These are phyloP conservation scores for Petrolisthes cinctipes DNA, from an alignment of 2,888 invertebrate species.

Conservation along the genomic window DNA sequence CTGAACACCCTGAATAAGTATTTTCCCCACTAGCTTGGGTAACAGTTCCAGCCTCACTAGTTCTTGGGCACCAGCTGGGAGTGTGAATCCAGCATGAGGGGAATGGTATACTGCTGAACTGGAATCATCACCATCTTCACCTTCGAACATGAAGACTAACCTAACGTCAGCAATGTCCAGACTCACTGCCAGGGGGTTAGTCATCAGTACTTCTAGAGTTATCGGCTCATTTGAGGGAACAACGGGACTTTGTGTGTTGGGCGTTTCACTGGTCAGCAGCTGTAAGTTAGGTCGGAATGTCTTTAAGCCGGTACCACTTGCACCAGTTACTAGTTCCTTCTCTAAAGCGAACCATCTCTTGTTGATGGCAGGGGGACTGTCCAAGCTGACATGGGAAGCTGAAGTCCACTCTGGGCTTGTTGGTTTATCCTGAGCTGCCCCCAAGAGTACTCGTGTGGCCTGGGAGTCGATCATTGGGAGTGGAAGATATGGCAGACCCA, in stretches of 20 bases:
- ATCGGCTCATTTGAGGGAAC: slow-evolving; percentile 78
- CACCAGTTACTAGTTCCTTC: slow-evolving; percentile 81
- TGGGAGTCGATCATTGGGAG: slow-evolving; percentile 54
- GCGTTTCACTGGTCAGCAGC: slow-evolving; percentile 75
- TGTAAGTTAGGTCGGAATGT: slow-evolving; percentile 84
- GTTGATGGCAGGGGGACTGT: slow-evolving; percentile 18
- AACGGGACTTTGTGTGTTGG: slow-evolving; percentile 69
- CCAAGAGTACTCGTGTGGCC: slow-evolving; percentile 54
- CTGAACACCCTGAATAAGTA: slow-evolving; percentile 56
- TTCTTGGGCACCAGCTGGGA: slow-evolving; percentile 53
- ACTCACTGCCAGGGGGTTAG: slow-evolving; percentile 82
- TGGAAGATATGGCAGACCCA: slow-evolving; percentile 54
- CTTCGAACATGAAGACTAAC: slow-evolving; percentile 75
- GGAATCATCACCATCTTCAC: slow-evolving; percentile 12
- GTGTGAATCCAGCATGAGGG: slow-evolving; percentile 40
- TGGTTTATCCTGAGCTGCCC: slow-evolving; percentile 38
- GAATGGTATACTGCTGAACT: slow-evolving; percentile 31
- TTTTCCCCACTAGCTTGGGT: slow-evolving; percentile 40
- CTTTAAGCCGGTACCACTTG: slow-evolving; percentile 78
- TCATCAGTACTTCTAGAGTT: slow-evolving; percentile 81
- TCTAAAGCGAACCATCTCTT: slow-evolving; percentile 71
- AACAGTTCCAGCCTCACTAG: slow-evolving; percentile 49
- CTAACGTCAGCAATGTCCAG: slow-evolving; percentile 79
- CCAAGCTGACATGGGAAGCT: slow-evolving; percentile 58
- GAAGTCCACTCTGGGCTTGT: slow-evolving; percentile 44